Conservation (phyloP, 1,140 invertebrate genomes). For the Brachionus asplanchnoidis region DNA sequence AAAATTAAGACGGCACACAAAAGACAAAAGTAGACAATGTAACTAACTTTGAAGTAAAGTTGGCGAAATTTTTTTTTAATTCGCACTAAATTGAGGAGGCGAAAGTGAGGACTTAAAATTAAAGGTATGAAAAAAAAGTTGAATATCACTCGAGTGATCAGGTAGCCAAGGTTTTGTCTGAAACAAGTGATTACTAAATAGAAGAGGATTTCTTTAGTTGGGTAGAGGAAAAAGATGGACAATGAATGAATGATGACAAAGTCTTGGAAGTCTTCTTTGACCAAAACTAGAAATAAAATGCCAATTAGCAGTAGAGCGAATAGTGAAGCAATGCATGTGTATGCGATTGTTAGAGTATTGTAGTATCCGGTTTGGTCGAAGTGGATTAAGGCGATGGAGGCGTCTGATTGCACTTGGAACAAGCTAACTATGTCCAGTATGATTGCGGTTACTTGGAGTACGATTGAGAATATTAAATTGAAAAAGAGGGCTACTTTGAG, state of each 20-base stretch:
- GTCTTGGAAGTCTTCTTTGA: neutral
- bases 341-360: neutral
- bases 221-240: neutral
- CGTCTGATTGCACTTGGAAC: neutral
- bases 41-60: neutral
- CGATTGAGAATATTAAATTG: neutral
- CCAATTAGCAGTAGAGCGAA: neutral
- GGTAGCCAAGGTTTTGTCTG: neutral
- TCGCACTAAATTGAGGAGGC: neutral
- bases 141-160: neutral
- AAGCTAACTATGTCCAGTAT: neutral
- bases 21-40: neutral
- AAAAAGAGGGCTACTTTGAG: neutral
- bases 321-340: neutral
- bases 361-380: neutral
- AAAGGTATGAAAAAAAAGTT: conserved; percentile 9
- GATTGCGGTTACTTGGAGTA: neutral
- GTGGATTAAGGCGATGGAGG: neutral
- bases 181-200: neutral
- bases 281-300: neutral
- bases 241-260: neutral
- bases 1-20: neutral
- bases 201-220: neutral
- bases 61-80: neutral
- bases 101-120: neutral